phyloP scores from a whole-genome alignment of 2,113 vertebrate species.

The Columba livia region DNA sequence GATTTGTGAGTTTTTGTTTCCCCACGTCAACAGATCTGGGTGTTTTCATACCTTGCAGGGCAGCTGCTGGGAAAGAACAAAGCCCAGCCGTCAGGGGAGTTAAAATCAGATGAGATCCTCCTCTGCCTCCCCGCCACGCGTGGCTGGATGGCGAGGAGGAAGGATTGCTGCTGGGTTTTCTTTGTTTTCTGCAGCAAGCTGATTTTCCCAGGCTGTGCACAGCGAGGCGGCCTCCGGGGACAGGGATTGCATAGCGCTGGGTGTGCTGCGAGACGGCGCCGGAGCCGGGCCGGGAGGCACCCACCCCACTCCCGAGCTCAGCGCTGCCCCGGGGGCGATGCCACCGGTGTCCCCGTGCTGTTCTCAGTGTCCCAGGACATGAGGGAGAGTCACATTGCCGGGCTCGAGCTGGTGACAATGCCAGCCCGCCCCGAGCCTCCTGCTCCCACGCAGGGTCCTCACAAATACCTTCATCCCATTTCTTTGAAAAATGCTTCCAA shows the following conservation, averaged over 20 bases:
- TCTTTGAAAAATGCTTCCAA: not conserved
- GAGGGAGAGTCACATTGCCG: rapidly evolving
- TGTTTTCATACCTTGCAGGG: slow-evolving; percentile 53
- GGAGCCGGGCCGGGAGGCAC: not conserved
- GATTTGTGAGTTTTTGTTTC: slow-evolving; percentile 57
- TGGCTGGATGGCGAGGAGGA: not conserved
- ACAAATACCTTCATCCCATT: not conserved
- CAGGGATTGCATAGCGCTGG: not conserved
- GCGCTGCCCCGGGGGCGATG: rapidly evolving
- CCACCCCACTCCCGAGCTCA: not conserved
- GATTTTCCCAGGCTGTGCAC: not conserved
- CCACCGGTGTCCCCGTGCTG: not conserved
- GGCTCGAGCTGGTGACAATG: not conserved
- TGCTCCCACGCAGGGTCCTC: not conserved
- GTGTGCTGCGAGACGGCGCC: rapidly evolving
- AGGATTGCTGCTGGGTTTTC: not conserved
- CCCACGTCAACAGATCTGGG: slow-evolving; percentile 26
- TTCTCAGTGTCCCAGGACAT: rapidly evolving
- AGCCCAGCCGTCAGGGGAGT: slow-evolving; percentile 17
- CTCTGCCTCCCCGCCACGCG: not conserved
- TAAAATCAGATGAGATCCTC: slow-evolving; percentile 50
- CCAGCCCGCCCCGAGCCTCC: not conserved
- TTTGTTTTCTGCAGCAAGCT: not conserved
- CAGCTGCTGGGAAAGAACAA: slow-evolving; percentile 57
- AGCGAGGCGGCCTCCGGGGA: not conserved